Percentiles rank a stretch among this genome's conserved stretches.
Conservation (phyloP, 1,140 invertebrate genomes). For the Lepidotrigona ventralis region DNA sequence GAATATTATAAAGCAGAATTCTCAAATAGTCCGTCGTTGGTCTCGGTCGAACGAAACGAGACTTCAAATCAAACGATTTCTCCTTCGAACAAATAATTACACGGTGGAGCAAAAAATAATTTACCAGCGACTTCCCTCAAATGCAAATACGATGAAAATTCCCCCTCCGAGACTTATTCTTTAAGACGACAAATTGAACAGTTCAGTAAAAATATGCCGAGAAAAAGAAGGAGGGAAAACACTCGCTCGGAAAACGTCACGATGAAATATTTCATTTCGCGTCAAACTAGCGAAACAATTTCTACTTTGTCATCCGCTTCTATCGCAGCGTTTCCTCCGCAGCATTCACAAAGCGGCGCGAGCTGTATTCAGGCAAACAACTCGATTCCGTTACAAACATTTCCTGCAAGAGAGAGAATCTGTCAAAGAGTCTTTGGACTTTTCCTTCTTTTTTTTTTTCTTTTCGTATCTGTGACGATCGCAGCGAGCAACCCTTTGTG, state of each 20-base stretch:
- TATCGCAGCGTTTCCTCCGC: background rate
- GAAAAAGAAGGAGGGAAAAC: background rate
- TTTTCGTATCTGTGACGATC: background rate
- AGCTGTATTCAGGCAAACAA: background rate
- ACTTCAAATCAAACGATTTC: no score
- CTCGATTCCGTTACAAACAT: background rate
- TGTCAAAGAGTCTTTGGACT: background rate
- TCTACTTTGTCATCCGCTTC: background rate
- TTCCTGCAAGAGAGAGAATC: background rate
- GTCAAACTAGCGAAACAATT: background rate
- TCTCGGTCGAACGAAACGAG: no score
- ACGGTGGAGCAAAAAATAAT: background rate
- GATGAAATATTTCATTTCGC: background rate
- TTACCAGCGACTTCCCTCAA: no score
- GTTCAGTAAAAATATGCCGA: no score
- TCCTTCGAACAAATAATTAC: background rate
- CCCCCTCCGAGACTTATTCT: no score
- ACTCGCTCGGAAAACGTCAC: background rate
- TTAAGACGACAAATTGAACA: no score
- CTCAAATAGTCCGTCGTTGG: no score
- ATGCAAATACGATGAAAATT: no score
- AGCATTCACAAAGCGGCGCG: background rate
- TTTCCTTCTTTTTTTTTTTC: background rate
- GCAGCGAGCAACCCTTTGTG: slow-evolving; percentile 19
- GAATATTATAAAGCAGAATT: no score